phyloP scores from a whole-genome alignment of 2,888 invertebrate species.

The Acheta domesticus region DNA sequence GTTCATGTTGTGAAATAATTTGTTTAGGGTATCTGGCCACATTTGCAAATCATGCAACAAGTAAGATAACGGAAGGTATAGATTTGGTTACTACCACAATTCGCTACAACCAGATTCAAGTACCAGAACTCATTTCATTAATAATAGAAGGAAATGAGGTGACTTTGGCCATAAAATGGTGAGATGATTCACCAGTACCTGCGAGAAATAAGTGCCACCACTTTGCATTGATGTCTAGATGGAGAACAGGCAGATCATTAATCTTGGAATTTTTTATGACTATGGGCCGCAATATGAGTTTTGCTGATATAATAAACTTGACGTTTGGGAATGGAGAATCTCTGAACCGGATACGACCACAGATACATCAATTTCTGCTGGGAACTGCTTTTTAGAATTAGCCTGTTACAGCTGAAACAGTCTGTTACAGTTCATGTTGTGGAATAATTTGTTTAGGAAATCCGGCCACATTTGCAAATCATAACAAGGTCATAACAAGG shows the following conservation, averaged over 20 bases:
- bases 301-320: no score
- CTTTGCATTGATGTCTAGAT: conserved; percentile 46
- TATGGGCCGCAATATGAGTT: no score
- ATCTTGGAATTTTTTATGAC: conserved; percentile 44
- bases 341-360: no score
- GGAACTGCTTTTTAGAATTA: no score
- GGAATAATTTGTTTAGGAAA: no score
- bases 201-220: conserved; percentile 45
- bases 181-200: conserved; percentile 42
- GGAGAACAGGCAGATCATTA: no score
- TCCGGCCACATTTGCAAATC: no score
- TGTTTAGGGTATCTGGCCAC: conserved; percentile 48
- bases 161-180: conserved; percentile 45
- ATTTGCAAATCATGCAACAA: conserved; percentile 46
- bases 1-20: conserved; percentile 49
- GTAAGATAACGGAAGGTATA: conserved; percentile 46
- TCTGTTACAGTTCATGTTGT: no score
- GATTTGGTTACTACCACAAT: conserved; percentile 47
- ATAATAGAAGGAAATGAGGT: conserved; percentile 43
- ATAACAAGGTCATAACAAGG: no score
- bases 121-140: conserved; percentile 43
- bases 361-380: no score
- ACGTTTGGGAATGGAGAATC: no score
- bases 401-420: no score
- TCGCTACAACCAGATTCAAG: conserved; percentile 44